Evolutionary conservation across 1,140 invertebrate genomes (phyloP), one percentile per base, ranked within the genome.

Genomic region (Periplaneta americana): DNA sequence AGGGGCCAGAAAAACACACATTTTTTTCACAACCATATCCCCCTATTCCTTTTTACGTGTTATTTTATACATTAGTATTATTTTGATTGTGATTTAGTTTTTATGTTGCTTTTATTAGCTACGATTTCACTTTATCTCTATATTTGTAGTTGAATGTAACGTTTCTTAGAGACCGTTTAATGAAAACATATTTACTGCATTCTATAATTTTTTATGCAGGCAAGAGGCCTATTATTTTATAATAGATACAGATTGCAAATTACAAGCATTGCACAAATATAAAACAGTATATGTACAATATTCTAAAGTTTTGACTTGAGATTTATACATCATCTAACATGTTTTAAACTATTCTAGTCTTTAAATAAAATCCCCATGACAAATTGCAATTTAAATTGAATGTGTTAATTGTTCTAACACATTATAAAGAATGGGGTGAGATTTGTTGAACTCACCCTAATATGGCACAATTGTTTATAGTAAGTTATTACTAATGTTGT

Each of bases 281-380:
- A 81, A 78, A 78, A 66, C 76, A 37, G 35, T 81, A 81, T n/a
- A n/a, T 81, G 81, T 81, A 81, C 81, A 81, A 81, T 81, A 81
- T 81, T 81, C 81, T 81, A 81, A 81, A 81, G 74, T 81, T 81
- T 81, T 81, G 81, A 81, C 75, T 81, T 75, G 66, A 81, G 66
- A 81, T 78, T 81, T 81, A 35, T 80, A 75, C 48, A 66, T 66
- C 37, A 80, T 36, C 76, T 78, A 78, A 39, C 77, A 34, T 78
- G 31, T 78, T 80, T 80, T 66, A 48, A 80, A 74, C 34, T 34
- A 75, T 75, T 36, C 35, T 80, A 80, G 80, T 48, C 57, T 78
- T 18, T 66, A 66, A 66, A 66, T 66, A 28, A 66, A 66, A 66
- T 66, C 22, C 22, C 22, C n/a, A 13, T 11, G 22, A n/a, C 48